phyloP scores from a whole-genome alignment of 2,888 invertebrate species.

The Plagiodera versicolora region DNA sequence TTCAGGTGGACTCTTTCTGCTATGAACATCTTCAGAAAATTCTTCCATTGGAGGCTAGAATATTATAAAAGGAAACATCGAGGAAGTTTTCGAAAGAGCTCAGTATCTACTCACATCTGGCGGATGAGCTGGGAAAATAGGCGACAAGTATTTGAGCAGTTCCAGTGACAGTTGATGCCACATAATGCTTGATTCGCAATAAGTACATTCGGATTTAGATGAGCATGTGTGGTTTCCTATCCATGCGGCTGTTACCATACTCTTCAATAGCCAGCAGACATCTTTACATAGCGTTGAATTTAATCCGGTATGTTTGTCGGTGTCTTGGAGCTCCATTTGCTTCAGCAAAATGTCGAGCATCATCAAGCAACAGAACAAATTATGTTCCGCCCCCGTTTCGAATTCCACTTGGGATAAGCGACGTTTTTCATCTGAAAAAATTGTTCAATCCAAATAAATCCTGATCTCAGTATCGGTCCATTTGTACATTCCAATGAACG shows the following conservation, averaged over 20 bases:
- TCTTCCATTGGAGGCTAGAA: constrained; percentile 68
- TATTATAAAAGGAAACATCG: background rate
- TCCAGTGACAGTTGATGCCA: constrained; percentile 91
- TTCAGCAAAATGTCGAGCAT: constrained; percentile 95
- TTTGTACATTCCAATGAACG: too few relatives aligned
- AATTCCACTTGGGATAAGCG: constrained; percentile 67
- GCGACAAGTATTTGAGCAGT: constrained; percentile 77
- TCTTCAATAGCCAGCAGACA: constrained; percentile 72
- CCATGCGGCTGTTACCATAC: constrained; percentile 76
- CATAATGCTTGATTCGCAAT: constrained; percentile 90
- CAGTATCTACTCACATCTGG: constrained; percentile 66
- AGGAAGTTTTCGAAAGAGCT: background rate
- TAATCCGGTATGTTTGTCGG: constrained; percentile 79
- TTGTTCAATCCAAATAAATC: too few relatives aligned
- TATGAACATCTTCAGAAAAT: constrained; percentile 66
- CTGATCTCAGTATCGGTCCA: too few relatives aligned
- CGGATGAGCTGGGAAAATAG: constrained; percentile 71
- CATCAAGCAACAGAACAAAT: constrained; percentile 92
- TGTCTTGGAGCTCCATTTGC: constrained; percentile 88
- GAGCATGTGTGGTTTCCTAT: constrained; percentile 66
- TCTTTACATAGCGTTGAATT: constrained; percentile 75
- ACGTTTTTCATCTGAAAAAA: constrained; percentile 71
- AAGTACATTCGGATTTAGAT: constrained; percentile 75
- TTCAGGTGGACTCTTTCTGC: constrained; percentile 71
- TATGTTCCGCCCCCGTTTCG: constrained; percentile 71